Conservation (phyloP, 1,140 invertebrate genomes). For the Ctenoplectra terminalis region DNA sequence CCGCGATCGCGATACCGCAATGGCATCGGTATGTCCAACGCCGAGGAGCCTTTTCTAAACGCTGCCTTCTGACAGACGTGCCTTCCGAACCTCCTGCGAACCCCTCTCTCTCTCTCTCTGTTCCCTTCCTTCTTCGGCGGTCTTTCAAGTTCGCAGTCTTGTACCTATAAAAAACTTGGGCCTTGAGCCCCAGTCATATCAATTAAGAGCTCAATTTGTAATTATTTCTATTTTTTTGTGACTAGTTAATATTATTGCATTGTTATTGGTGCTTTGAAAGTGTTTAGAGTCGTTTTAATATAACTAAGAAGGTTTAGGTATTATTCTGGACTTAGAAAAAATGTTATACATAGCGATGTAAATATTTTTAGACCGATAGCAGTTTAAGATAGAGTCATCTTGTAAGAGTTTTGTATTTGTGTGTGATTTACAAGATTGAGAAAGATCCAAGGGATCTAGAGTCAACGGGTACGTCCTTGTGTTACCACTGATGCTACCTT, state of each 20-base stretch:
- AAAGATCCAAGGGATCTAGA: not conserved
- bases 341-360: not conserved
- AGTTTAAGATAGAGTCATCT: not conserved
- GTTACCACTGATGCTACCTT: conserved; percentile 47
- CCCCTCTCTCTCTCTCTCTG: conserved; percentile 7
- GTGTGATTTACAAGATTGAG: not conserved
- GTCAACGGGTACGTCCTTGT: not conserved
- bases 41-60: conserved; percentile 56
- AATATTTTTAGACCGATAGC: not conserved
- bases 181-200: not conserved
- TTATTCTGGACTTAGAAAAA: not conserved
- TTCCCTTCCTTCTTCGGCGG: conserved; percentile 20
- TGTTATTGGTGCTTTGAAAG: not conserved
- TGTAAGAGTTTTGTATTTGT: not conserved
- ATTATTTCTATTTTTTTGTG: not conserved
- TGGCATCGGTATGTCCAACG: conserved; percentile 70
- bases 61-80: conserved; percentile 59
- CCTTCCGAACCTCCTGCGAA: conserved; percentile 46
- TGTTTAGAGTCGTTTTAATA: not conserved
- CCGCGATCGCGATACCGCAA: conserved; percentile 56
- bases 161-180: not conserved
- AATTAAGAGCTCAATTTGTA: too few species aligned
- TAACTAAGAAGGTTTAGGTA: not conserved
- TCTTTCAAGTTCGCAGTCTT: conserved; percentile 56
- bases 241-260: not conserved